Evolutionary conservation across 2,113 vertebrate species (phyloP), one percentile per base, ranked within the genome.

Genomic region (Lepus americanus): DNA sequence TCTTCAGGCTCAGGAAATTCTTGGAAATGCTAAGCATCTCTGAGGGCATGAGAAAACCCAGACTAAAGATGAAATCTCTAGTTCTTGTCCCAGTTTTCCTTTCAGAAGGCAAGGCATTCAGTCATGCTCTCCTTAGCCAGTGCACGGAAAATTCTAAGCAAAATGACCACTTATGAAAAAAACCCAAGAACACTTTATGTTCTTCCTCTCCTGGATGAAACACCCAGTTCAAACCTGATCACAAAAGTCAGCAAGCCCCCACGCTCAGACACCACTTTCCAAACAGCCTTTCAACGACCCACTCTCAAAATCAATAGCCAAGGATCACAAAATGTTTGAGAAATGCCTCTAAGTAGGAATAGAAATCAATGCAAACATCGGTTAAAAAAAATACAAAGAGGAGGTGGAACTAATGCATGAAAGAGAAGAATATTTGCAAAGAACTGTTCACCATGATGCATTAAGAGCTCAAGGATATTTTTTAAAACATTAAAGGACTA

Each of bases 121-220:
- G 53, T 12, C 29, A 66, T 74, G 31, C n/a, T 31, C 8, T 76
- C 33, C 12, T 51, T 33, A 39, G 39, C 5, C 66, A 55, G 55
- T 19, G 69, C 44, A 81, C 67, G 25, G 61, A 87, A 23, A 69
- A 90, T 36, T 85, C 49, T 14, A 90, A 76, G 51, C 79, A 87
- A 92, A 93, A 86, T 1, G 33, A 67, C 33, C 86, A 53, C 55
- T 78, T 33, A 55, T 53, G 70, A 53, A 14, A 64, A 87, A 92
- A 86, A 83, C 59, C 16, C 61, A 82, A 64, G 74, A n/a, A 72
- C n/a, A n/a, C 85, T 88, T 95, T 88, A 29, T 19, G 44, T 9
- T 53, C 72, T 59, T 0, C 25, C 29, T 44, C 6, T 39, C 23
- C 23, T 10, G 53, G 61, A 5, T 25, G 14, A 87, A 88, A 80